phyloP scores from a whole-genome alignment of 2,888 invertebrate species.

The Agonopterix arenella region DNA sequence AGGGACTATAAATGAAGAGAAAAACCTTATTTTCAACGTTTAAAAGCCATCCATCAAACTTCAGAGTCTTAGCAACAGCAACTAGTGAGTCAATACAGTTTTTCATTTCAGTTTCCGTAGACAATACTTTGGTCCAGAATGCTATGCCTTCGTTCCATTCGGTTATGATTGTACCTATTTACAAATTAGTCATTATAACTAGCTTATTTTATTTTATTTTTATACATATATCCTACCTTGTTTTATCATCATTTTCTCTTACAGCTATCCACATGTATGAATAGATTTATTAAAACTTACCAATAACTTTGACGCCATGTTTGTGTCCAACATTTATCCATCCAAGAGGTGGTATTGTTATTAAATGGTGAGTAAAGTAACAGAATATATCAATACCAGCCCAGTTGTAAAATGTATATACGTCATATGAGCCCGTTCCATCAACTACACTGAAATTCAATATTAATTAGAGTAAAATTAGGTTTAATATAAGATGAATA shows the following conservation, averaged over 20 bases:
- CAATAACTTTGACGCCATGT: slow-evolving; percentile 93
- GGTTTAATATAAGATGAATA: too few species aligned
- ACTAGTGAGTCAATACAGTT: slow-evolving; percentile 83
- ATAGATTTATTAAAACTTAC: slow-evolving; percentile 52
- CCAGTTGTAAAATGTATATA: slow-evolving; percentile 96
- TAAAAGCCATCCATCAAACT: slow-evolving; percentile 97
- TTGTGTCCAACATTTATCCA: slow-evolving; percentile 96
- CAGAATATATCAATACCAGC: slow-evolving; percentile 94
- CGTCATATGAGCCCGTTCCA: slow-evolving; percentile 81
- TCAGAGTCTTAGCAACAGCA: slow-evolving; percentile 82
- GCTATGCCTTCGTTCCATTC: slow-evolving; percentile 82
- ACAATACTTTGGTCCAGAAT: slow-evolving; percentile 82
- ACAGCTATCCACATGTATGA: too few species aligned
- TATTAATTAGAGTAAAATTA: too few species aligned
- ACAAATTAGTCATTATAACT: too few species aligned
- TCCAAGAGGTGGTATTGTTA: slow-evolving; percentile 94
- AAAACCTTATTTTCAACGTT: slow-evolving; percentile 90
- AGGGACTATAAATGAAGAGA: too few species aligned
- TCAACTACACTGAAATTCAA: slow-evolving; percentile 77
- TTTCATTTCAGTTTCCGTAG: slow-evolving; percentile 60
- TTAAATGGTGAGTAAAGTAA: slow-evolving; percentile 96
- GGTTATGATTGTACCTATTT: slow-evolving; percentile 92
- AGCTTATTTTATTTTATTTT: too few species aligned
- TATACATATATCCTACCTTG: too few species aligned
- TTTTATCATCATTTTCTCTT: too few species aligned